Evolutionary conservation across 2,113 vertebrate genomes (phyloP).

Genomic region (Microcebus lehilahytsara): DNA sequence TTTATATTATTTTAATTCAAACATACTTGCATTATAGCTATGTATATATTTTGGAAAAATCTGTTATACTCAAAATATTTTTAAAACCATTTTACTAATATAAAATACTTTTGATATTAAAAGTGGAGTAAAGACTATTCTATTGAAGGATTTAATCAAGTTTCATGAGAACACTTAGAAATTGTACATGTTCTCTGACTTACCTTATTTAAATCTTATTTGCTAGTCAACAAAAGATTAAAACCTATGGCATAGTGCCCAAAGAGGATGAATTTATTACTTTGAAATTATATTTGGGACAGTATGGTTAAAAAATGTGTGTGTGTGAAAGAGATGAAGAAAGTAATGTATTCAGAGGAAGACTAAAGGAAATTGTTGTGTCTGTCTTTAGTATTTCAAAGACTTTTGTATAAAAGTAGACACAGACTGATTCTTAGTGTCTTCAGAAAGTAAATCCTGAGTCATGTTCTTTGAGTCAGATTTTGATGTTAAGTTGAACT

Average conservation of each 20-base stretch:
- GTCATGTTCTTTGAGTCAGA: not conserved
- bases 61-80: constrained; percentile 7
- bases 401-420: not conserved
- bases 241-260: not conserved
- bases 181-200: not conserved
- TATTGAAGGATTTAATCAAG: not conserved
- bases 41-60: constrained; percentile 7
- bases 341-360: constrained; percentile 3
- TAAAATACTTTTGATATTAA: constrained; percentile 43
- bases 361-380: not conserved
- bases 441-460: constrained; percentile 25
- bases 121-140: not conserved
- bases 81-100: not conserved
- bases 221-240: constrained; percentile 27
- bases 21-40: not conserved
- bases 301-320: constrained; percentile 4
- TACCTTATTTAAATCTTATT: constrained; percentile 40
- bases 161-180: constrained; percentile 26
- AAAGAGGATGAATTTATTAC: constrained; percentile 13
- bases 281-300: constrained; percentile 14
- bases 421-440: not conserved
- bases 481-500: not conserved
- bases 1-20: constrained; percentile 28
- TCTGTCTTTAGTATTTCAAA: not conserved
- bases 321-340: not conserved